A percentile compares a stretch with the other conserved stretches of the same genome.
These are phyloP conservation scores for Fregata magnificens DNA, from an alignment of 2,113 vertebrate genomes.

Conservation along the genomic window DNA sequence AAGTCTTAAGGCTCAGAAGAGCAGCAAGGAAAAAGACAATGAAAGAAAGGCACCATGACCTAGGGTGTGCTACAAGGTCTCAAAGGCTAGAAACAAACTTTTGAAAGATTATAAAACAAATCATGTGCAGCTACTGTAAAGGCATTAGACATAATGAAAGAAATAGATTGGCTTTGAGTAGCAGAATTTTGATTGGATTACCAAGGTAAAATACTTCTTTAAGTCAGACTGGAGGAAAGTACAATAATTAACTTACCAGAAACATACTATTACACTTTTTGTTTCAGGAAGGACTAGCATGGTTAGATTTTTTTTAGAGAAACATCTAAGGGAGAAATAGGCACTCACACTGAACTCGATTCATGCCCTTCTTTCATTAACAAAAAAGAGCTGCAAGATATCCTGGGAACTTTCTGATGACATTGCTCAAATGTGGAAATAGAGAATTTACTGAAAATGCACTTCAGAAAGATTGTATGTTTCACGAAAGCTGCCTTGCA, in stretches of 20 bases:
- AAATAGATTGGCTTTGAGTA: background rate
- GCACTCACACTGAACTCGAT: background rate
- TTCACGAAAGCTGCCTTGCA: background rate
- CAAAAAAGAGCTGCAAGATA: background rate
- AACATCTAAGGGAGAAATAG: background rate
- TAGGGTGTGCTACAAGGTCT: background rate
- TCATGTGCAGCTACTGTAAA: background rate
- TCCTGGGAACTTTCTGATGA: background rate
- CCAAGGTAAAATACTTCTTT: background rate
- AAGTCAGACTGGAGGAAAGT: background rate
- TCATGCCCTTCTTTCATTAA: background rate
- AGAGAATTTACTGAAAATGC: background rate
- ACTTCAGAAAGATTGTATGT: background rate
- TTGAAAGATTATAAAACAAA: background rate
- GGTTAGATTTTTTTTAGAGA: background rate
- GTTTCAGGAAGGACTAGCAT: background rate
- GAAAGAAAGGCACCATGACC: background rate
- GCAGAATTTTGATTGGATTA: background rate
- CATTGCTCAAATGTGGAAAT: background rate
- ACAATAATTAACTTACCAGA: background rate
- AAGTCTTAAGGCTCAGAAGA: background rate
- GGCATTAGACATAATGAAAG: background rate
- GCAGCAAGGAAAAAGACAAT: background rate
- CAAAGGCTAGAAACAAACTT: background rate
- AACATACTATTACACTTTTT: background rate